A percentile compares a stretch with the other conserved stretches of the same genome.
Evolutionary conservation across 2,888 invertebrate species (phyloP).

Genomic region (Cheilosia vulpina): DNA sequence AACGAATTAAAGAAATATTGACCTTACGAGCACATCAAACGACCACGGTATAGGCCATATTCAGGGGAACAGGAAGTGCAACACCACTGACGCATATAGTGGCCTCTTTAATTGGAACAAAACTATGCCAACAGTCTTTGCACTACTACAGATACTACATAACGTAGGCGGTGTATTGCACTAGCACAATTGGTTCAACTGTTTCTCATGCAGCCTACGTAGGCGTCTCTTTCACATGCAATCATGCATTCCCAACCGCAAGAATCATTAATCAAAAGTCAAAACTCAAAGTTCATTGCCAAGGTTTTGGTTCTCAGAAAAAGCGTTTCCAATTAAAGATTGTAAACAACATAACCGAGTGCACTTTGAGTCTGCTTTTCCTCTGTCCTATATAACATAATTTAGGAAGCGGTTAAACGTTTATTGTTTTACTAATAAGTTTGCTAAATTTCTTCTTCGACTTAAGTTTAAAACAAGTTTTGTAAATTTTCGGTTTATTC

Average conservation of each 20-base stretch:
- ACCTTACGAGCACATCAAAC: constrained; percentile 4
- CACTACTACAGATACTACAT: neutral
- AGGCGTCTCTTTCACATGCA: neutral
- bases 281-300: constrained; percentile 49
- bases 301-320: constrained; percentile 20
- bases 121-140: neutral
- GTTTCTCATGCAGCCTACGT: neutral
- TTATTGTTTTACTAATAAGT: neutral
- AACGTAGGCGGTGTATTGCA: neutral
- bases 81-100: neutral
- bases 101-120: neutral
- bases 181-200: neutral
- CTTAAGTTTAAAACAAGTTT: neutral
- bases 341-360: constrained; percentile 2
- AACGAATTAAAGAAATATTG: constrained; percentile 28
- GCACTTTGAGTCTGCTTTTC: neutral
- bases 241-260: neutral
- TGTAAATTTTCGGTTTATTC: neutral
- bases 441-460: neutral
- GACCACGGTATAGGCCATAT: neutral
- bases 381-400: constrained; percentile 12
- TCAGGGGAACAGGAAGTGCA: constrained; percentile 21
- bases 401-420: too few relatives aligned
- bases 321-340: neutral
- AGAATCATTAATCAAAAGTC: constrained; percentile 34